A percentile compares a stretch with the other conserved stretches of the same genome.
Conservation (phyloP, 2,797 vertebrate genomes). For the Florisuga fusca region DNA sequence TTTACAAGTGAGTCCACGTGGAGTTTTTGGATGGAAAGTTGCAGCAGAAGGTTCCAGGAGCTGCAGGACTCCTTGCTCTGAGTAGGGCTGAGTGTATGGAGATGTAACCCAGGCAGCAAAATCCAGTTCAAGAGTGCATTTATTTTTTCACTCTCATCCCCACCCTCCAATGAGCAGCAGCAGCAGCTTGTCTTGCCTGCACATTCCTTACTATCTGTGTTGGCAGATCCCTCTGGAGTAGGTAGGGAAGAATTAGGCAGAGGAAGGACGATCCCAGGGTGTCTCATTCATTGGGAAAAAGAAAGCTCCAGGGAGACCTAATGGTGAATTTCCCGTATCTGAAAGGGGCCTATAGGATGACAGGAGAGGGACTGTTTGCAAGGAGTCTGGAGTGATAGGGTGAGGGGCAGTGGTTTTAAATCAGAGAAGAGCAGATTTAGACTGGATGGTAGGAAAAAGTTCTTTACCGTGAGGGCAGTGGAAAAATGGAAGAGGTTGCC, state of each 20-base stretch:
- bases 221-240: not conserved
- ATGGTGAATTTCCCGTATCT: too few species aligned
- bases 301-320: too few species aligned
- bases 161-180: not conserved
- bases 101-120: constrained; percentile 67
- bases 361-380: too few species aligned
- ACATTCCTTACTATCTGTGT: not conserved
- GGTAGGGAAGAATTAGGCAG: not conserved
- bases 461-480: too few species aligned
- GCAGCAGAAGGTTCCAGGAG: constrained; percentile 39
- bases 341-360: too few species aligned
- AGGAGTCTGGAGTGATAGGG: too few species aligned
- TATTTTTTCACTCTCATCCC: constrained; percentile 43
- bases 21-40: constrained; percentile 65
- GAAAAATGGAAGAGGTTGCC: too few species aligned
- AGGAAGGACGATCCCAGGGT: not conserved
- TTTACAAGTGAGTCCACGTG: constrained; percentile 64
- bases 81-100: constrained; percentile 26
- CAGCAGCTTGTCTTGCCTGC: not conserved
- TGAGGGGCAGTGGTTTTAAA: too few species aligned
- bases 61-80: not conserved
- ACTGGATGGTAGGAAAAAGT: too few species aligned
- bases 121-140: constrained; percentile 50
- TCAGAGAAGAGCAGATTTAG: too few species aligned
- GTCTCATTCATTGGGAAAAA: not conserved